phyloP scores from a whole-genome alignment of 2,797 vertebrate species.

The Peromyscus melanophrys region DNA sequence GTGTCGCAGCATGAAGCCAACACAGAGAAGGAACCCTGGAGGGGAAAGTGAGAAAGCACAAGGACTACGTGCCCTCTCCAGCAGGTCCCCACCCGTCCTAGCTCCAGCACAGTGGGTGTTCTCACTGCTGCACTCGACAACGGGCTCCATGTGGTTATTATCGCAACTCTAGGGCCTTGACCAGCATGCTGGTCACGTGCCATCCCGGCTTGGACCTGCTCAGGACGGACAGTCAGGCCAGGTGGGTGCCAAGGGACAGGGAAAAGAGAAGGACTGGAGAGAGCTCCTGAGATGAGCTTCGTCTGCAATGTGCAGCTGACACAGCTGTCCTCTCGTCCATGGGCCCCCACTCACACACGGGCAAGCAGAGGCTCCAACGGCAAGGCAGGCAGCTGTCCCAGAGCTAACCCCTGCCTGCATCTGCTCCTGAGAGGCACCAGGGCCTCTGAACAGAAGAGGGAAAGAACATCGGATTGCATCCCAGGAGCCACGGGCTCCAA shows the following conservation, averaged over 20 bases:
- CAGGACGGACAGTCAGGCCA: neutral
- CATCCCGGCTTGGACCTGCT: too few species aligned
- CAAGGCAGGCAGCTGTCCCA: neutral
- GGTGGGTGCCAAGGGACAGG: neutral
- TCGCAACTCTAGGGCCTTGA: neutral
- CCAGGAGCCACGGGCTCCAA: rapidly evolving
- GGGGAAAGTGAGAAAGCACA: neutral
- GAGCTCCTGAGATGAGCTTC: neutral
- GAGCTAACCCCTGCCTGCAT: neutral
- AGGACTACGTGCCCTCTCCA: neutral
- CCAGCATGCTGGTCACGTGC: rapidly evolving
- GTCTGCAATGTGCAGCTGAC: neutral
- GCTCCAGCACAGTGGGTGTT: neutral
- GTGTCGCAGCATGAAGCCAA: neutral
- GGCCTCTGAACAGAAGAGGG: too few species aligned
- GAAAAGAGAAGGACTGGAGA: neutral
- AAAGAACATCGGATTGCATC: neutral
- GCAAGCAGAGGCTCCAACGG: neutral
- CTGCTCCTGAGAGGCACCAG: neutral
- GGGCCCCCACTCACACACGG: neutral
- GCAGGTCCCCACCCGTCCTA: neutral
- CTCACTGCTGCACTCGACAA: neutral
- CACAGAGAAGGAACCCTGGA: neutral
- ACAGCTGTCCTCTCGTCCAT: rapidly evolving
- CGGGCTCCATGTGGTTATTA: neutral